phyloP scores from a whole-genome alignment of 2,888 invertebrate genomes.

The Lucinisca nassula region DNA sequence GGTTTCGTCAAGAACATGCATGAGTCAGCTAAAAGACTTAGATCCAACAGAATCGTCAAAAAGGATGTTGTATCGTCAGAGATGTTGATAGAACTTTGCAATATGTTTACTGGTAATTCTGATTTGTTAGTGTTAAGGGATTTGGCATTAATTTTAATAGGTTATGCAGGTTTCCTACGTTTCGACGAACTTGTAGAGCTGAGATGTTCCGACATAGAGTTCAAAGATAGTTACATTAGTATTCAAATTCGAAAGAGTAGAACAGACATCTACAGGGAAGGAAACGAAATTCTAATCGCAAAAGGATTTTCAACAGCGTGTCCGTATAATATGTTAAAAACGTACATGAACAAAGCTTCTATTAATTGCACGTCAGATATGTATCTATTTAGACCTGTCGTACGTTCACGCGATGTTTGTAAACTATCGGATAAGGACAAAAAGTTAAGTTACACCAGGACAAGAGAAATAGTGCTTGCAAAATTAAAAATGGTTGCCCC shows the following conservation, averaged over 20 bases:
- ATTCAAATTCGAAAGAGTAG: slow-evolving; percentile 56
- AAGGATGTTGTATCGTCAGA: slow-evolving; percentile 50
- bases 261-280: slow-evolving; percentile 59
- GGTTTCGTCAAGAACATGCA: slow-evolving; percentile 52
- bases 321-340: slow-evolving; percentile 56
- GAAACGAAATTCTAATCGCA: slow-evolving; percentile 47
- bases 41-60: slow-evolving; percentile 28
- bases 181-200: slow-evolving; percentile 26
- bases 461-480: background rate
- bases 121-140: slow-evolving; percentile 49
- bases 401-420: background rate
- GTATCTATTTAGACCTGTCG: slow-evolving; percentile 12
- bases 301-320: slow-evolving; percentile 61
- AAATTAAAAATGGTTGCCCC: slow-evolving; percentile 14
- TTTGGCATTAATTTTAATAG: slow-evolving; percentile 52
- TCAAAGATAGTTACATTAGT: slow-evolving; percentile 38
- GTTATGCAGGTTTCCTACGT: slow-evolving; percentile 42
- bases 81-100: slow-evolving; percentile 40
- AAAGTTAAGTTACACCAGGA: slow-evolving; percentile 19
- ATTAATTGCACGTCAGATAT: background rate
- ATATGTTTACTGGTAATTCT: background rate
- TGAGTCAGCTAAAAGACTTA: slow-evolving; percentile 45
- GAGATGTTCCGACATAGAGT: slow-evolving; percentile 29
- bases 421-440: slow-evolving; percentile 6
- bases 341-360: background rate